Evolutionary conservation across 92 coral and sea anemone species (phyloP), one percentile per base, ranked within the genome.

Genomic region (Zoanthus sociatus): DNA sequence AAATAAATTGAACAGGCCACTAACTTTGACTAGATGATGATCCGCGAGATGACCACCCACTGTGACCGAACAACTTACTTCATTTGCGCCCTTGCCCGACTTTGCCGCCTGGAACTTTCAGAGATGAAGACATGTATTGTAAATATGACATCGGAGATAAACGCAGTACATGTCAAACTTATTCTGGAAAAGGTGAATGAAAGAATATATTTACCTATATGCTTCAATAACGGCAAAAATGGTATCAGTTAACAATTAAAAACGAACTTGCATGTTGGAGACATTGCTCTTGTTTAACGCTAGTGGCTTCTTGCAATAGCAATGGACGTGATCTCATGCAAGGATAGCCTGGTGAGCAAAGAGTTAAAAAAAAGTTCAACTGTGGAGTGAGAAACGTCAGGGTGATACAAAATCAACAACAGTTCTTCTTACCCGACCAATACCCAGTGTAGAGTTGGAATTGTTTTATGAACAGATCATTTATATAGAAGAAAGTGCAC

Each of bases 241-340:
- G 85, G 90, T n/a, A 66, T 18, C 21, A 15, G 32, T n/a, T n/a
- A n/a, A n/a, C n/a, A n/a, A n/a, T 77, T 78, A 44, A 78, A 71
- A 51, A 16, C 50, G 75, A 87, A 78, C 69, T 26, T 87, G 32
- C 56, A 70, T 68, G 78, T 64, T 30, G 90, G 86, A 46, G 86
- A 87, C n/a, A 15, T 87, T 46, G 90, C 69, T 7, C 77, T 87
- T 8, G 50, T 87, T n/a, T 64, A 86, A 18, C 84, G 85, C 61
- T 86, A 87, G 30, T 87, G 86, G 90, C 90, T 78, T 47, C 77
- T 87, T 71, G 90, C 86, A 68, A 70, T 60, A 18, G 51, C 63
- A 30, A 42, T 86, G 66, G 83, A 76, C n/a, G 84, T 56, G 46
- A 74, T 31, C 9, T 33, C 76, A 45, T 45, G 84, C 61, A 70